A percentile compares a stretch with the other conserved stretches of the same genome.
Evolutionary conservation across 2,797 vertebrate genomes (phyloP).

Genomic region (Pipistrellus pygmaeus): DNA sequence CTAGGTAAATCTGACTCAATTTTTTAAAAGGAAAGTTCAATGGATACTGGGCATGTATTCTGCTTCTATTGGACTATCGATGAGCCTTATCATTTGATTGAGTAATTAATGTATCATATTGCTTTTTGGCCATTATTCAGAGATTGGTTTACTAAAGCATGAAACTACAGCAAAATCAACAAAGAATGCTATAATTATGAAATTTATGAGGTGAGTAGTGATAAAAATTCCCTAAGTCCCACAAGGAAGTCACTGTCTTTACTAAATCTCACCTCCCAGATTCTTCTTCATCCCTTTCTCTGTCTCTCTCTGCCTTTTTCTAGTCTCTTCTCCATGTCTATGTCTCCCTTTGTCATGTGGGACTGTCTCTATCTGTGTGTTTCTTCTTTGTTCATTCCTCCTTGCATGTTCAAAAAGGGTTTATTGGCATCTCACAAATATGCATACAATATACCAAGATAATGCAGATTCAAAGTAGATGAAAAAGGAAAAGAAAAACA

Average conservation of each 20-base stretch:
- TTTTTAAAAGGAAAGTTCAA: neutral
- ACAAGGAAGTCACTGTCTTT: neutral
- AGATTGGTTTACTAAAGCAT: neutral
- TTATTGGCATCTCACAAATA: neutral
- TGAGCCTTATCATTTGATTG: neutral
- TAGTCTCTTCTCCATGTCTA: neutral
- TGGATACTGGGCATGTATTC: neutral
- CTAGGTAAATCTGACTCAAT: neutral
- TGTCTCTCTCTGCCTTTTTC: neutral
- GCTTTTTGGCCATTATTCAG: conserved; percentile 42
- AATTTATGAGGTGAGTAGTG: neutral
- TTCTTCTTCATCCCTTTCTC: neutral
- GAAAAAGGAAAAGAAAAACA: neutral
- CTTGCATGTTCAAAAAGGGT: neutral
- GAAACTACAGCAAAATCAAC: conserved; percentile 34
- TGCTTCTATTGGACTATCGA: neutral
- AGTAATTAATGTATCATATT: conserved; percentile 45
- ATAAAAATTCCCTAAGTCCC: neutral
- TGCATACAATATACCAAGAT: neutral
- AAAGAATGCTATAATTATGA: neutral
- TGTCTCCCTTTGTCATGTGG: neutral
- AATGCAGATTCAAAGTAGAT: neutral
- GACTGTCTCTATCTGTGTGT: neutral
- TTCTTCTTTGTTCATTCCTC: conserved; percentile 20
- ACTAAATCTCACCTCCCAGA: neutral